Base-by-base conservation (phyloP, 2,113 vertebrate species). In the Tragelaphus scriptus region DNA sequence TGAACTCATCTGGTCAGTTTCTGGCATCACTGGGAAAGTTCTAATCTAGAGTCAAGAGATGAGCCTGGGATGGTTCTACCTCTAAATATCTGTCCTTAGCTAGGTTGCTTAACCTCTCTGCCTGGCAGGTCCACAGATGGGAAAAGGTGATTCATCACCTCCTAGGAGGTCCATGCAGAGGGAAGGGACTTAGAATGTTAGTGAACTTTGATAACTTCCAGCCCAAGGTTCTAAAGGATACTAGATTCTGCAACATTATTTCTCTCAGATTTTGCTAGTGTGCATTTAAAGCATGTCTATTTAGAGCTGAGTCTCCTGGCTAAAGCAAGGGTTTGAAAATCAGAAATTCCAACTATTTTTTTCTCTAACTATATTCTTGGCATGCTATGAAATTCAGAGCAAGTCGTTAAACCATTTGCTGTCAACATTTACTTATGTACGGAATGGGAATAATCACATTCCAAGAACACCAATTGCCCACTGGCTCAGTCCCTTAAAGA, bases 321-420 rank as follows among this genome's bases (percentile, higher is more conserved):
- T 95, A 95, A 93, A 86, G 16, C 25, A 56, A 21, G 40, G 32
- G 23, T 84, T 87, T 95, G 65, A 96, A 96, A 94, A 68, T 94
- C 51, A 94, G 55, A 98, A 92, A 96, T 88, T 56, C 47, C 26
- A 90, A 44, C 82, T 51, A 5, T 53, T 63, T 58, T 77, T 90
- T 79, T 12, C 88, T 88, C n/a, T 61, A 14, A 91, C 32, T 44
- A 8, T 51, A 40, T 85, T 56, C 85, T 63, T 30, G 75, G 49
- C 21, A 5, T 68, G 61, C 65, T 90, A 21, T 80, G 68, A 85
- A 91, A 94, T 87, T 80, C 80, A 25, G 58, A 95, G 40, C 36
- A 51, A 85, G 71, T 86, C 77, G 36, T 91, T 61, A 91, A 71
- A 10, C 51, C 47, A 36, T 75, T 94, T 87, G 56, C 84, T 90